These are phyloP conservation scores for Pao palembangensis DNA, from an alignment of 2,113 vertebrate species.

Conservation along the genomic window DNA sequence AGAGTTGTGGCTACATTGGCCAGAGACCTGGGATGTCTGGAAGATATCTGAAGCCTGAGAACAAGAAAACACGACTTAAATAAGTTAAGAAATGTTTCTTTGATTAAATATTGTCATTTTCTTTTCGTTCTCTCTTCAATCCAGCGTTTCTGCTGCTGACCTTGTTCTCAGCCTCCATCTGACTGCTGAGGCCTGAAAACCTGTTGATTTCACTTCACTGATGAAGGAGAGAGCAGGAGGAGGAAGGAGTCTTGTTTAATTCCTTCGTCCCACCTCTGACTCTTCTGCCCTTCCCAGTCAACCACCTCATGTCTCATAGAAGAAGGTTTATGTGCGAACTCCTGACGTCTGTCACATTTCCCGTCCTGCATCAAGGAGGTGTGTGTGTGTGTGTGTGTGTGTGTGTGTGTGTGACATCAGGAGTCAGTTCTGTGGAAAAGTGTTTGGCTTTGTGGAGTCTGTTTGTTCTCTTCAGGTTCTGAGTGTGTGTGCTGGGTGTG, in stretches of 20 bases:
- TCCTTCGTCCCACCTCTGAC: slow-evolving; percentile 17
- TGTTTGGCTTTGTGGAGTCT: no score
- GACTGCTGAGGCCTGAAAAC: slow-evolving; percentile 26
- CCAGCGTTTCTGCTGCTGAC: neutral
- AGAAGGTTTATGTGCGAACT: neutral
- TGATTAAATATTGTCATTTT: neutral
- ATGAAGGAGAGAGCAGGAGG: neutral
- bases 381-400: neutral
- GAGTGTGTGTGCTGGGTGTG: no score
- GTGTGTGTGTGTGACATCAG: no score
- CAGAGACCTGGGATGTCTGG: no score
- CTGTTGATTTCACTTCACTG: slow-evolving; percentile 29
- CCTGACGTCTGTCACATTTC: slow-evolving; percentile 17
- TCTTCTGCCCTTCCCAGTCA: slow-evolving; percentile 20
- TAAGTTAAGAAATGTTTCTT: no score
- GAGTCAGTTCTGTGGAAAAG: no score
- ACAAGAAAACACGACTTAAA: no score
- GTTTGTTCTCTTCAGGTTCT: no score
- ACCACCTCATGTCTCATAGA: slow-evolving; percentile 9
- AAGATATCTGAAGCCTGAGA: no score
- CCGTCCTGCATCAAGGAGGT: slow-evolving; percentile 26
- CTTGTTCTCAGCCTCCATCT: neutral
- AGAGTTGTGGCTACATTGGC: no score
- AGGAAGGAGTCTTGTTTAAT: slow-evolving; percentile 10
- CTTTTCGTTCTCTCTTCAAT: neutral